These are phyloP conservation scores for Conger conger DNA, from an alignment of 2,113 vertebrate species.

Conservation along the genomic window DNA sequence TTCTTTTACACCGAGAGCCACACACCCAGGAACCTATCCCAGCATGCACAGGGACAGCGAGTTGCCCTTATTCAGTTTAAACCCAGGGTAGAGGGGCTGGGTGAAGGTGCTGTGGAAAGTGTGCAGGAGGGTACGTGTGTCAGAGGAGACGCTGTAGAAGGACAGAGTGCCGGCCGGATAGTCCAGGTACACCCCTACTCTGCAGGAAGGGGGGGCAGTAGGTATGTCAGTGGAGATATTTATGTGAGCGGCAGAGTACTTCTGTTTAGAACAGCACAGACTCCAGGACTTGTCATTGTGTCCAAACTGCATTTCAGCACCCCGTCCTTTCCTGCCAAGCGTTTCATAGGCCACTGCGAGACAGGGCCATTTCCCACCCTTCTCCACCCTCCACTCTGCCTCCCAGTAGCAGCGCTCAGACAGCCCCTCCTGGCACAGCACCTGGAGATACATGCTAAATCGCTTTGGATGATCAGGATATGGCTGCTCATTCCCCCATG, in stretches of 20 bases:
- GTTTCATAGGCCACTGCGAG: not conserved
- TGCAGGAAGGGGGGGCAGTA: not conserved
- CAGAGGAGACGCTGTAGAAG: constrained; percentile 13
- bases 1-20: too few species aligned
- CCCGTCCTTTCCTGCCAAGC: constrained; percentile 28
- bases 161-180: not conserved
- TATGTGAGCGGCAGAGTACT: not conserved
- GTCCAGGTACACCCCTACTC: constrained; percentile 17
- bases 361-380: not conserved
- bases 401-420: too few species aligned
- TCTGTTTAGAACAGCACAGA: not conserved
- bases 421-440: too few species aligned
- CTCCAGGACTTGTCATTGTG: constrained; percentile 14
- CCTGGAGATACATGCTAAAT: not conserved
- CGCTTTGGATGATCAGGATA: constrained; percentile 11
- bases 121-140: constrained; percentile 44
- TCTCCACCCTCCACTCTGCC: too few species aligned
- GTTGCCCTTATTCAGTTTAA: not conserved
- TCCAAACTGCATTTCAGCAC: not conserved
- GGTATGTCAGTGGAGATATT: not conserved
- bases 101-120: constrained; percentile 34
- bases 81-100: constrained; percentile 44
- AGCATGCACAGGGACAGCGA: too few species aligned
- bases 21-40: too few species aligned
- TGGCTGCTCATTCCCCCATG: not conserved